phyloP scores from a whole-genome alignment of 2,888 invertebrate genomes.

The Phytoseiulus persimilis region DNA sequence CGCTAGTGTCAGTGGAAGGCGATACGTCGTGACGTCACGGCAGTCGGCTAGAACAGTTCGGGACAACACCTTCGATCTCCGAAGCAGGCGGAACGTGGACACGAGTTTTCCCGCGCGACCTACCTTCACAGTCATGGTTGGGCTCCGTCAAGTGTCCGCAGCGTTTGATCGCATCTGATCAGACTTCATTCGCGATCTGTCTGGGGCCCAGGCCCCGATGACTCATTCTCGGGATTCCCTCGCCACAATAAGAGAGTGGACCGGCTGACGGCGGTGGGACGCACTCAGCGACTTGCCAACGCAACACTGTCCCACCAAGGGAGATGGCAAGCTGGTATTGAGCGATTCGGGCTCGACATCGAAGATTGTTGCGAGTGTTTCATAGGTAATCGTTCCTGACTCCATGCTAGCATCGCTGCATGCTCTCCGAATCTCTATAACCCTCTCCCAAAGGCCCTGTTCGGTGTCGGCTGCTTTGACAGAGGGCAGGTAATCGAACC shows the following conservation, averaged over 20 bases:
- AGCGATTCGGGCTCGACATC: too few species aligned
- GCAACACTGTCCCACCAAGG: too few species aligned
- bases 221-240: not conserved
- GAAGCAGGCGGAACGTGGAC: not conserved
- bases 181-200: not conserved
- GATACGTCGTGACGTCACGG: not conserved
- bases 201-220: not conserved
- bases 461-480: not conserved
- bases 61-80: too few species aligned
- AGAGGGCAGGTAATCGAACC: not conserved
- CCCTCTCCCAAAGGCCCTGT: not conserved
- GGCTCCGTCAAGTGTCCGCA: not conserved
- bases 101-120: not conserved
- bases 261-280: not conserved
- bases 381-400: too few species aligned
- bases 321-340: too few species aligned
- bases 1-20: not conserved
- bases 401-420: not conserved
- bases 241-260: not conserved
- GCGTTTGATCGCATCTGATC: not conserved
- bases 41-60: not conserved
- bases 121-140: not conserved
- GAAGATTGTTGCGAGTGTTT: too few species aligned
- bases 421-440: not conserved
- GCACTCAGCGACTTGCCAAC: not conserved